Base-by-base conservation (phyloP, 2,797 vertebrate genomes). In the Acridotheres tristis region DNA sequence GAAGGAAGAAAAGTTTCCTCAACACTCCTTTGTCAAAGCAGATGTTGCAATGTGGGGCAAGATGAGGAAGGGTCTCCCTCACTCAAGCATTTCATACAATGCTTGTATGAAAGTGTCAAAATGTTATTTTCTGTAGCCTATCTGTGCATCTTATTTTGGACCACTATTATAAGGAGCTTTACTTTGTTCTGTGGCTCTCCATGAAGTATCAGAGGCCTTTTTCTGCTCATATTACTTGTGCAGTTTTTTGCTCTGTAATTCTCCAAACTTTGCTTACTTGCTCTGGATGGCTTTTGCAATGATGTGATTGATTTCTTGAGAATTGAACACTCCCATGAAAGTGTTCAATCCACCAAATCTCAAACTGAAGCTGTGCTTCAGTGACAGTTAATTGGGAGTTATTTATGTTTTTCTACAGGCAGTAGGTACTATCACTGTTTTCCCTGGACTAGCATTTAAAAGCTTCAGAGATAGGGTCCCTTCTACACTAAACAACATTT, bases 301-400 rank as follows among this genome's bases (percentile, higher is more conserved):
- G 40, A 7, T 88, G 36, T 85, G 51, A 75, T 88, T 68, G 82
- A 81, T 67, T 86, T 53, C 38, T 43, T 69, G 50, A 38, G 48
- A 63, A 45, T 27, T 77, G 66, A 78, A n/a, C 5, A 5, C 21
- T 93, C 43, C 59, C 18, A 20, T 91, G 63, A 16, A 65, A 73
- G 34, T 81, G 69, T 30, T 80, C 65, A 77, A 12, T 81, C 66
- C 21, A 36, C 23, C 32, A 48, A 57, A 76, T 71, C 77, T 93
- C 74, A 54, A 34, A 66, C 22, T 34, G 45, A 68, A 89, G 27
- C 65, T 79, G n/a, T 78, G 50, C 53, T 84, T 90, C 50, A 67
- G 55, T 55, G 69, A 16, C 62, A 68, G 54, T 88, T 88, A 93
- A 86, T 78, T 66, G 40, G 74, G 22, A 85, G 50, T 78, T 90